A percentile compares a stretch with the other conserved stretches of the same genome.
phyloP scores from a whole-genome alignment of 2,888 invertebrate genomes.

The Nomada goodeniana region DNA sequence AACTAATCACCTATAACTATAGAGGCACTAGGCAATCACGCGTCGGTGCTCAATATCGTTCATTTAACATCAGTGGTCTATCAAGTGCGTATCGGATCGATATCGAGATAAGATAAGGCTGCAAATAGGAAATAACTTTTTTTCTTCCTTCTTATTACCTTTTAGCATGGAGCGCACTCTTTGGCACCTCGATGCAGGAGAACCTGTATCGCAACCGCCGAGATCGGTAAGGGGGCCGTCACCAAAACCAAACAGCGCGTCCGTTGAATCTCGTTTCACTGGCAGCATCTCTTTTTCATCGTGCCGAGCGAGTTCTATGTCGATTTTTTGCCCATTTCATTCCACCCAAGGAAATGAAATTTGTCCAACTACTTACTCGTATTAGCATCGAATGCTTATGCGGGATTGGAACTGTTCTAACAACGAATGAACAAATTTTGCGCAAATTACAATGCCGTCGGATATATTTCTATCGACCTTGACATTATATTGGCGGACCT shows the following conservation, averaged over 20 bases:
- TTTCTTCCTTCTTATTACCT: neutral
- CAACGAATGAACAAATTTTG: too few relatives aligned
- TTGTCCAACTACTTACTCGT: neutral
- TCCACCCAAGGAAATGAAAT: slow-evolving; percentile 14
- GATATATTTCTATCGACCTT: too few relatives aligned
- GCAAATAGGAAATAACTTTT: neutral
- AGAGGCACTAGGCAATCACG: neutral
- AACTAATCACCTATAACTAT: neutral
- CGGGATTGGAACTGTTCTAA: neutral
- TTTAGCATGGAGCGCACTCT: neutral
- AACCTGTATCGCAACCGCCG: slow-evolving; percentile 1
- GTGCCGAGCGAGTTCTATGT: neutral
- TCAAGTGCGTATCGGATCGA: neutral
- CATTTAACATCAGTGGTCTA: neutral
- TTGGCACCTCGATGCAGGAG: neutral
- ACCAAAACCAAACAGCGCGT: slow-evolving; percentile 16
- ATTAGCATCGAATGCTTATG: neutral
- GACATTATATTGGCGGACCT: too few relatives aligned
- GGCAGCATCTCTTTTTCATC: neutral
- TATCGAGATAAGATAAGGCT: neutral
- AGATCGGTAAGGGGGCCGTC: neutral
- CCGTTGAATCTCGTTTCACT: slow-evolving; percentile 1
- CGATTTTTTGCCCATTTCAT: slow-evolving; percentile 12
- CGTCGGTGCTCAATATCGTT: too few relatives aligned
- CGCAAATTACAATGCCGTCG: too few relatives aligned